Evolutionary conservation across 2,113 vertebrate species (phyloP).

Genomic region (Thomomys bottae): DNA sequence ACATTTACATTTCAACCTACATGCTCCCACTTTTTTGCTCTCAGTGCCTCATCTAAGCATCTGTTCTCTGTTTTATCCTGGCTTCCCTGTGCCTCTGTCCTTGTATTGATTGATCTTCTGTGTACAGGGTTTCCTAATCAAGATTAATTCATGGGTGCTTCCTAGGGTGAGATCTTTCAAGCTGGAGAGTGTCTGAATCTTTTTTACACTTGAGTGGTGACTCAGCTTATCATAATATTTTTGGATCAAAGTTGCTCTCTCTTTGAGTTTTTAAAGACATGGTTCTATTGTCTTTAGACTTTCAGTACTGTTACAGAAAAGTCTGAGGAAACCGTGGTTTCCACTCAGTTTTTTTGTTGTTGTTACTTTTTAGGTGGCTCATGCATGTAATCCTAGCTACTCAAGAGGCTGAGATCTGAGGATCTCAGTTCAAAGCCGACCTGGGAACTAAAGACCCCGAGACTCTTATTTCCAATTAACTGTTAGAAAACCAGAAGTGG

Average conservation of each 20-base stretch:
- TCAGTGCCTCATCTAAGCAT: not conserved
- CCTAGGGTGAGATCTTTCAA: constrained; percentile 14
- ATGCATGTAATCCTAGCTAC: too few species aligned
- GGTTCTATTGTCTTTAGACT: constrained; percentile 10
- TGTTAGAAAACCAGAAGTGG: too few species aligned
- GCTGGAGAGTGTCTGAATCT: not conserved
- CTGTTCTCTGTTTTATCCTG: not conserved
- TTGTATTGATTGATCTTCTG: constrained; percentile 18
- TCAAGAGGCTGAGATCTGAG: too few species aligned
- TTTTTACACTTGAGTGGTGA: constrained; percentile 3
- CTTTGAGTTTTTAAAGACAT: constrained; percentile 7
- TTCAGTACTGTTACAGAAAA: not conserved
- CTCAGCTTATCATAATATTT: constrained; percentile 2
- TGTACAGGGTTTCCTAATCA: constrained; percentile 26
- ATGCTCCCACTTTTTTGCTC: not conserved
- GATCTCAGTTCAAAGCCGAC: too few species aligned
- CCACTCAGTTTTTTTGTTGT: not conserved
- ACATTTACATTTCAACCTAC: not conserved
- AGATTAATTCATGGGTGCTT: not conserved
- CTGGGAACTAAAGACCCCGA: too few species aligned
- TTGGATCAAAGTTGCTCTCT: constrained; percentile 32
- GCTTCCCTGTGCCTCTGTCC: not conserved
- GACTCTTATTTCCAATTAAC: too few species aligned
- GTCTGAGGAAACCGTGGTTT: not conserved
- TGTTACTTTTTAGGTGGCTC: too few species aligned